Conservation (phyloP, 1,140 invertebrate species). For the Lasioglossum baleicum region DNA sequence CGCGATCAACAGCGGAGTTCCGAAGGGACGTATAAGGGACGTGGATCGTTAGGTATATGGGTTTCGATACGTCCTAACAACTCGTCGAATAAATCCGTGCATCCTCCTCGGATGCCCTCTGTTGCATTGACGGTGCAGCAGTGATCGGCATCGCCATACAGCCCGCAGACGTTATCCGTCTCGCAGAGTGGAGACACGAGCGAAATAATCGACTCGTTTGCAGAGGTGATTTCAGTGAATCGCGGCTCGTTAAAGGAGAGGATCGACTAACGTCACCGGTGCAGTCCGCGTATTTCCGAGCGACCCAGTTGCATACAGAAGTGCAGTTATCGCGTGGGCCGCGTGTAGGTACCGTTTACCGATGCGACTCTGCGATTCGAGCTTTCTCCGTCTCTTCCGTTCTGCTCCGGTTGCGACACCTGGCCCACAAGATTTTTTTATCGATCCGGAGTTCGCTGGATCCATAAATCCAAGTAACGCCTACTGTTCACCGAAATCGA, state of each 20-base stretch:
- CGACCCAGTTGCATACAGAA: conserved; percentile 56
- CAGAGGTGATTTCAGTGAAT: conserved; percentile 5
- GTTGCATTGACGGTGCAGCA: too few species aligned
- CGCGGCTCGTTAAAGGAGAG: conserved; percentile 28
- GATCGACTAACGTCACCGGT: conserved; percentile 21
- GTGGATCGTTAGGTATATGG: too few species aligned
- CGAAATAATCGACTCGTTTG: conserved; percentile 17
- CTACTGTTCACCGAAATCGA: too few species aligned
- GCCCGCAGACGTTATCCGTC: background rate
- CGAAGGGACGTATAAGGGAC: too few species aligned
- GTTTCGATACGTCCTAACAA: too few species aligned
- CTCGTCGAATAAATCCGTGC: too few species aligned
- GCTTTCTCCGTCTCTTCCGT: conserved; percentile 17
- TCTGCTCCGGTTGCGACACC: background rate
- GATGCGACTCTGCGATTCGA: conserved; percentile 30
- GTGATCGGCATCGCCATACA: too few species aligned
- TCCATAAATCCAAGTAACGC: too few species aligned
- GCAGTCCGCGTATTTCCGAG: conserved; percentile 22
- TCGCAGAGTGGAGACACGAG: background rate
- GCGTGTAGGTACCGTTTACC: conserved; percentile 44
- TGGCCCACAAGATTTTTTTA: background rate
- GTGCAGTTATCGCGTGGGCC: conserved; percentile 32
- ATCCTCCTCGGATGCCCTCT: too few species aligned
- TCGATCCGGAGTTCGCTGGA: background rate
- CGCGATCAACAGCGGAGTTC: too few species aligned